A percentile compares a stretch with the other conserved stretches of the same genome.
phyloP scores from a whole-genome alignment of 2,113 vertebrate species.

The Boleophthalmus pectinirostris region DNA sequence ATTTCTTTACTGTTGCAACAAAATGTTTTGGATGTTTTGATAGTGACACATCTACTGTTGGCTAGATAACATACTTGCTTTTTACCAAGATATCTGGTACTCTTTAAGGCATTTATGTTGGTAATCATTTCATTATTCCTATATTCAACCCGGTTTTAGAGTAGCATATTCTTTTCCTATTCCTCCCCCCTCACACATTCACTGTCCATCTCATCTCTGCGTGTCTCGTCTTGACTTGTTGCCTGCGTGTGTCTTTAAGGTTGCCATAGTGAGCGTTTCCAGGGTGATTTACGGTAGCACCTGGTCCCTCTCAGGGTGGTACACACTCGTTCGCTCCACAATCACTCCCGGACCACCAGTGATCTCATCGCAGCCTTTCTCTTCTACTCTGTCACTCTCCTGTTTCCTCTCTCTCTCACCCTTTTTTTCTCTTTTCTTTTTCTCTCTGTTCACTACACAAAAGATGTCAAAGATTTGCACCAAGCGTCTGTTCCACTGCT shows the following conservation, averaged over 20 bases:
- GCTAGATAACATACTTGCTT: neutral
- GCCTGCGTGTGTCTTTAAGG: constrained; percentile 64
- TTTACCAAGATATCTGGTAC: neutral
- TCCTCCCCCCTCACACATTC: neutral
- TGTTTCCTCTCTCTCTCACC: neutral
- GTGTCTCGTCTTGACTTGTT: neutral
- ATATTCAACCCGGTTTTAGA: neutral
- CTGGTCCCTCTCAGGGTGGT: constrained; percentile 74
- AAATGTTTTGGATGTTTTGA: neutral
- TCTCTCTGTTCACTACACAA: neutral
- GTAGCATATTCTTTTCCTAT: neutral
- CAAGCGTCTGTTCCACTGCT: constrained; percentile 27
- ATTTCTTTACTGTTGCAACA: neutral
- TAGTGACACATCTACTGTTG: too few relatives aligned
- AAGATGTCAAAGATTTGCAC: constrained; percentile 35
- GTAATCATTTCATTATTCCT: neutral
- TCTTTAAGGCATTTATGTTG: neutral
- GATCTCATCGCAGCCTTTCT: constrained; percentile 60
- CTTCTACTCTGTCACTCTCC: neutral
- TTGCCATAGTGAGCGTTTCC: constrained; percentile 74
- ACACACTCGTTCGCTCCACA: constrained; percentile 54
- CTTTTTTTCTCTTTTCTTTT: neutral
- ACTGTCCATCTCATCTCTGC: constrained; percentile 9
- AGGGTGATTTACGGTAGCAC: constrained; percentile 73
- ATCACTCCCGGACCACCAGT: constrained; percentile 60